phyloP scores from a whole-genome alignment of 1,140 invertebrate species.

The Teleogryllus occipitalis region DNA sequence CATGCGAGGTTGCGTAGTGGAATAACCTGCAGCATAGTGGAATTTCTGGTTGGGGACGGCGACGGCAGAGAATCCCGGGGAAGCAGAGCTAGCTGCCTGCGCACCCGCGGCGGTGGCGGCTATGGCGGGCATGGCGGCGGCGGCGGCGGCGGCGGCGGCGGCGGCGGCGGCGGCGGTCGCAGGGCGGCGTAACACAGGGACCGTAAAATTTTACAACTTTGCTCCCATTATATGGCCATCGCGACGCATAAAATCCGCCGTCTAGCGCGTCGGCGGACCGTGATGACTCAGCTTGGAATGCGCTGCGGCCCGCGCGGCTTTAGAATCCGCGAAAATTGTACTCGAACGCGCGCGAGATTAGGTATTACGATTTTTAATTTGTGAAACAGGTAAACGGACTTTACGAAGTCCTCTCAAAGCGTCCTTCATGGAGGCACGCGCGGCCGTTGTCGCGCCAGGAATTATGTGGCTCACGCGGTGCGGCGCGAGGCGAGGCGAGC shows the following conservation, averaged over 20 bases:
- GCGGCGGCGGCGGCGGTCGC: not conserved
- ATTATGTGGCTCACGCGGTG: not conserved
- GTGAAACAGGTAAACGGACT: not conserved
- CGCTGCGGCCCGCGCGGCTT: not conserved
- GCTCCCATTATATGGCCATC: not conserved
- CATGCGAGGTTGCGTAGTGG: too few species aligned
- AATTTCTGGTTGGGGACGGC: too few species aligned
- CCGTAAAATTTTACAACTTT: slow-evolving; percentile 1
- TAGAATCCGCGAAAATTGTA: not conserved
- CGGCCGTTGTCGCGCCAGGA: not conserved
- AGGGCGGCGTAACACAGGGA: not conserved
- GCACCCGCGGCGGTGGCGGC: not conserved
- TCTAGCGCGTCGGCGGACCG: not conserved
- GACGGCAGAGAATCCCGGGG: too few species aligned
- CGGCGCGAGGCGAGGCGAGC: not conserved
- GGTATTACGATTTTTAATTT: slow-evolving; percentile 2
- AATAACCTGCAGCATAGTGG: too few species aligned
- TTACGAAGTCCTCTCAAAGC: not conserved
- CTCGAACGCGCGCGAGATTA: not conserved
- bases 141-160: too few species aligned
- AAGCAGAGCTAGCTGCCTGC: too few species aligned
- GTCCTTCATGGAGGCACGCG: not conserved
- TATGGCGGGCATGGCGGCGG: not conserved
- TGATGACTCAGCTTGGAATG: slow-evolving; percentile 3
- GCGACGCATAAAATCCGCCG: not conserved